Evolutionary conservation across 2,113 vertebrate species (phyloP), one percentile per base, ranked within the genome.

Genomic region (Sarotherodon lohbergeri): DNA sequence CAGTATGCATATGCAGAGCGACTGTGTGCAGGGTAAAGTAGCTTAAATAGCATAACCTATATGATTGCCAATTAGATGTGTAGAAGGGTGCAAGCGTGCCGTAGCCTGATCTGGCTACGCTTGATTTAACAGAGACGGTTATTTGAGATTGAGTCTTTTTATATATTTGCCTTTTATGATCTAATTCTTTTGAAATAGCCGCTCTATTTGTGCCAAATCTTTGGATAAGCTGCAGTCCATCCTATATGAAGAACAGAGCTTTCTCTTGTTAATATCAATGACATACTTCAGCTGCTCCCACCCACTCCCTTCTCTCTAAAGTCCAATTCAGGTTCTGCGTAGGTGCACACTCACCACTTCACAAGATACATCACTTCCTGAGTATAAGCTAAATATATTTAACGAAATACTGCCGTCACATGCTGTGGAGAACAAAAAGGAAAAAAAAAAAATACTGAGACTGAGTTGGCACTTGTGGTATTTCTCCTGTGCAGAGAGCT

Each of bases 401-500:
- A 73, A 84, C 73, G 24, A 89, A 90, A 89, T 46, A 87, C 50
- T 63, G 79, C 76, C 50, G 41, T 83, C 86, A 84, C 81, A 68
- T 46, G 14, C 56, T 73, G 9, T 16, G 17, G 41, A 56, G 52
- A 55, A 9, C 46, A 78, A 34, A 78, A 39, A 5, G 43, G 19
- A 71, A 54, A 68, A 13, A 34, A 29, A 79, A 78, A 61, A 27
- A 52, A 57, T 52, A 84, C 12, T 54, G 43, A 81, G 29, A 84
- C 86, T 41, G 81, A 91, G 85, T 84, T 78, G 90, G 76, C 80
- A 83, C 24, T 36, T 52, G 76, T 14, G 84, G 85, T 88, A 87
- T 92, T 93, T 92, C 85, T 90, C 52, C 81, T 57, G 82, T 83
- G 83, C 46, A 54, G 78, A 94, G 68, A 83, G 90, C 91, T 91